phyloP scores from a whole-genome alignment of 2,797 vertebrate species.

The Falco naumanni region DNA sequence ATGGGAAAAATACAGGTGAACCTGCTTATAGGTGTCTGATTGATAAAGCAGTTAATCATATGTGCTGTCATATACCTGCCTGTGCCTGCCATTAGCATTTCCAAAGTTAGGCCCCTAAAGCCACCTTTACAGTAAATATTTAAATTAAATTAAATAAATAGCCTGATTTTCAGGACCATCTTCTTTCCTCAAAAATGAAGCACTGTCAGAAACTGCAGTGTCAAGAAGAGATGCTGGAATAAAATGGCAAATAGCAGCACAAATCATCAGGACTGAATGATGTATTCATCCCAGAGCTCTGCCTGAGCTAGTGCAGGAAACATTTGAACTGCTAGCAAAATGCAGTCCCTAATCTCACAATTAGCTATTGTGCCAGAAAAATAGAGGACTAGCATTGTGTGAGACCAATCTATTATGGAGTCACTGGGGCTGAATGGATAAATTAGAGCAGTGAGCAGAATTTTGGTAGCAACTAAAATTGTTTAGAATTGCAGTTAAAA shows the following conservation, averaged over 20 bases:
- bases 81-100: background rate
- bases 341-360: background rate
- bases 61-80: background rate
- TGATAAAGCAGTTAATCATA: background rate
- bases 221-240: background rate
- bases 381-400: background rate
- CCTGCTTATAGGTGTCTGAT: background rate
- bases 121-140: background rate
- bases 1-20: background rate
- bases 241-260: background rate
- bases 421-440: background rate
- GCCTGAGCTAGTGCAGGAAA: background rate
- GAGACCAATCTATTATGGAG: background rate
- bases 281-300: background rate
- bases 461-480: background rate
- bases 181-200: conserved; percentile 1
- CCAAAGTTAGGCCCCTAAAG: background rate
- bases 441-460: background rate
- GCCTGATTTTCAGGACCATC: background rate
- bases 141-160: background rate
- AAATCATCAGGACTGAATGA: background rate
- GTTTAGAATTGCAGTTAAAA: background rate
- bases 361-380: background rate
- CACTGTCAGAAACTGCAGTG: background rate
- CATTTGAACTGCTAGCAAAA: background rate